Evolutionary conservation across 2,113 vertebrate species (phyloP).

Genomic region (Corvus moneduloides): DNA sequence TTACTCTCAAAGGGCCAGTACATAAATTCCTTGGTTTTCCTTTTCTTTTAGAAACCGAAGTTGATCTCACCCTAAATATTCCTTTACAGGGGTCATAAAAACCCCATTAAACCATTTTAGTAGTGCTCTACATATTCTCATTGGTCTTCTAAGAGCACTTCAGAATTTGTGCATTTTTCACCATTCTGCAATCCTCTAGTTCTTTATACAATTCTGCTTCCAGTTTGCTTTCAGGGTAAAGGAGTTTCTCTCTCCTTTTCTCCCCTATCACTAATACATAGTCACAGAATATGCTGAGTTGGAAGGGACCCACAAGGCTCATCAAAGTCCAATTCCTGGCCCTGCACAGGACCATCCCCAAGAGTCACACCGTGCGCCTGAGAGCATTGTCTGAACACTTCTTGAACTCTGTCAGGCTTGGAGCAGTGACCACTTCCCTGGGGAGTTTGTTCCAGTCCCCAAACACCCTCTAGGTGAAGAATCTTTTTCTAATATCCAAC

Average conservation of each 20-base stretch:
- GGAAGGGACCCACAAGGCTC: background rate
- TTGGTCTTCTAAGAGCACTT: background rate
- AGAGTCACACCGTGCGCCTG: background rate
- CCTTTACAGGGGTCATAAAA: background rate
- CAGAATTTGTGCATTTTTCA: background rate
- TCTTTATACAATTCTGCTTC: background rate
- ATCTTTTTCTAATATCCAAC: background rate
- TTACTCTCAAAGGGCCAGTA: background rate
- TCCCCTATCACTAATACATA: accelerated
- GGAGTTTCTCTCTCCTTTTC: background rate
- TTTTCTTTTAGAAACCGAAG: background rate
- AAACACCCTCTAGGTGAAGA: background rate
- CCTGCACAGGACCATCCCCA: background rate
- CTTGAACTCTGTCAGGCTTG: background rate
- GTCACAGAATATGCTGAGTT: background rate
- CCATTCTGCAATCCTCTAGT: background rate
- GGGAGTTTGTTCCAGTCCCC: background rate
- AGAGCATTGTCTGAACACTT: background rate
- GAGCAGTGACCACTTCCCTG: background rate
- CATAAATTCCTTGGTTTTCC: background rate
- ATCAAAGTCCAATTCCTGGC: background rate
- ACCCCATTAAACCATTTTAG: background rate
- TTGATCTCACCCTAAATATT: background rate
- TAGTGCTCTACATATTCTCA: background rate
- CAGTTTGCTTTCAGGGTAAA: background rate